Evolutionary conservation across 1,140 invertebrate genomes (phyloP).

Genomic region (Penaeus japonicus): DNA sequence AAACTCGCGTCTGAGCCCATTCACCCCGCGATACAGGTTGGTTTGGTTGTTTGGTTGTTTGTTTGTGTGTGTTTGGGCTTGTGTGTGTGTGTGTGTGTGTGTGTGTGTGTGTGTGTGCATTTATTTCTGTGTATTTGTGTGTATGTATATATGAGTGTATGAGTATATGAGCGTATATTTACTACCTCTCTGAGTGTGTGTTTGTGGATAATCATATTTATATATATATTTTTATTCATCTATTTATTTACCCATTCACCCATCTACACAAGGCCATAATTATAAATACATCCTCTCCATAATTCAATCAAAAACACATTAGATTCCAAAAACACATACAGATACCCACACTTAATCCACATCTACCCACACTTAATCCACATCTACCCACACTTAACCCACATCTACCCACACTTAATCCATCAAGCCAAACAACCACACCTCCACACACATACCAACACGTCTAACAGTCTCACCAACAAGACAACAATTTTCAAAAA

Average conservation of each 20-base stretch:
- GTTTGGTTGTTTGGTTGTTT: neutral
- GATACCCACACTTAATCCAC: no score
- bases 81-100: neutral
- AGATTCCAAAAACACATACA: no score
- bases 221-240: neutral
- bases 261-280: neutral
- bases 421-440: no score
- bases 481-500: no score
- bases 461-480: no score
- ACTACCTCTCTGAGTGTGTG: neutral
- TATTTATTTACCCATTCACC: neutral
- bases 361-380: no score
- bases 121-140: neutral
- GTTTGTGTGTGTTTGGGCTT: neutral
- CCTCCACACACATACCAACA: no score
- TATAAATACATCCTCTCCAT: neutral
- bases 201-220: neutral
- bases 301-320: no score
- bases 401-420: no score
- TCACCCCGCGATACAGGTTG: conserved; percentile 41
- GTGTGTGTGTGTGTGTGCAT: neutral
- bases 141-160: neutral
- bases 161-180: neutral
- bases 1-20: conserved; percentile 27
- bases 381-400: no score